Base-by-base conservation (phyloP, 2,888 invertebrate species). In the Pantelozetes paolii region DNA sequence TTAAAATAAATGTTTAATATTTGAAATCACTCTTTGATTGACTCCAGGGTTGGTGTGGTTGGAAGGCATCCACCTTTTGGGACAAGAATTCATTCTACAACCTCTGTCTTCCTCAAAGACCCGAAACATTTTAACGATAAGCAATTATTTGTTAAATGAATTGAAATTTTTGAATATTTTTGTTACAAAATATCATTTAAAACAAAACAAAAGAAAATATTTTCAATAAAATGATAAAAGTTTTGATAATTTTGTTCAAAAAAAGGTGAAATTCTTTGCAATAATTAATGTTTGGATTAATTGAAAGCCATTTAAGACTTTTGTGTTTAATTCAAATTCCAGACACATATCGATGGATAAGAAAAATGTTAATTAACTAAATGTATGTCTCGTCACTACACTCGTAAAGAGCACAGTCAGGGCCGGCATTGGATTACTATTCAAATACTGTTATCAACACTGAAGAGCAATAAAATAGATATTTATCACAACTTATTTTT, bases 21-120 rank as follows among this genome's bases (percentile, higher is more conserved):
- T 62, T 32, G 9, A n/a, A 6, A n/a, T 13, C 20, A 40, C 40
- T 64, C 64, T 75, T 50, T 32, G 6, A 23, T 57, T 57, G 5
- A 62, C 13, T 57, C 76, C 91, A 95, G 85, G 96, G 97, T 8
- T 96, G 96, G 94, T 97, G 98, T 82, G 93, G 91, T 0, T 99
- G 99, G 99, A 99, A 99, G 82, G 89, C 88, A 36, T 85, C 88
- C 2, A 89, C 91, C 76, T 99, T 99, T 83, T 99, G 99, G 98
- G 90, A 91, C 80, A 90, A 92, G 83, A 89, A 89, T 80, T 90
- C 94, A 75, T 96, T 94, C 84, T 99, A 98, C 81, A 99, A 99
- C 83, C 86, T 99, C 82, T 98, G 98, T 84, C 86, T 99, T 84
- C 98, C 99, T 28, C 90, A 88, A 80, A 84, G 86, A 81, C 87